phyloP scores from a whole-genome alignment of 1,140 invertebrate species.

The Bathynomus jamesi region DNA sequence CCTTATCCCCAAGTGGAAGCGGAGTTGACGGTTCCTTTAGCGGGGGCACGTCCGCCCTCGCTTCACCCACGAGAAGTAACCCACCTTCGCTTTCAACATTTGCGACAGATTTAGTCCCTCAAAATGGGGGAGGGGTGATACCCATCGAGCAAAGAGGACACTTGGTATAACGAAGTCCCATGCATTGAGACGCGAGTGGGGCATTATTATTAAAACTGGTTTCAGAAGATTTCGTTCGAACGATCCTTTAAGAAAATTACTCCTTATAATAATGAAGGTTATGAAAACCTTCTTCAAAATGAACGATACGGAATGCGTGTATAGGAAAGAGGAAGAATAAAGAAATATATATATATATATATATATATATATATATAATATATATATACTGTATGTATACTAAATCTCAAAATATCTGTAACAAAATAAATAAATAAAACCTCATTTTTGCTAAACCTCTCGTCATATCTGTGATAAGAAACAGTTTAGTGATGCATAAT shows the following conservation, averaged over 20 bases:
- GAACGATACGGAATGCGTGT: too few relatives aligned
- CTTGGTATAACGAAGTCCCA: slow-evolving; percentile 19
- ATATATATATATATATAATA: too few relatives aligned
- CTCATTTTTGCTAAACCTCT: too few relatives aligned
- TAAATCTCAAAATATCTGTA: too few relatives aligned
- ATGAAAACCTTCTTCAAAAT: not conserved
- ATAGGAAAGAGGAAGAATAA: too few relatives aligned
- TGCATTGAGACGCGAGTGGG: not conserved
- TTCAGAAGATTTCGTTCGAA: not conserved
- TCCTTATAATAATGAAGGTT: not conserved
- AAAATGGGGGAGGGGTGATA: slow-evolving; percentile 3
- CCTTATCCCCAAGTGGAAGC: slow-evolving; percentile 8
- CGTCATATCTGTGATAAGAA: too few relatives aligned
- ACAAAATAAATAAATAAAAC: too few relatives aligned
- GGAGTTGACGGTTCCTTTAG: not conserved
- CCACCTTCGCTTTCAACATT: slow-evolving; percentile 35
- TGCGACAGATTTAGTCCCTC: slow-evolving; percentile 19
- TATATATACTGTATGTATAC: too few relatives aligned
- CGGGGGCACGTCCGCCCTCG: not conserved
- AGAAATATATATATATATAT: too few relatives aligned
- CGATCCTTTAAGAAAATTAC: not conserved
- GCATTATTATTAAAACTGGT: not conserved
- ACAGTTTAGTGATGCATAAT: too few relatives aligned
- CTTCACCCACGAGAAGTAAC: slow-evolving; percentile 14
- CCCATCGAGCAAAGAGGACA: slow-evolving; percentile 34